Percentiles rank a stretch among this genome's conserved stretches.
These are phyloP conservation scores for Ornithorhynchus anatinus DNA, from an alignment of 2,113 vertebrate species.

Conservation along the genomic window DNA sequence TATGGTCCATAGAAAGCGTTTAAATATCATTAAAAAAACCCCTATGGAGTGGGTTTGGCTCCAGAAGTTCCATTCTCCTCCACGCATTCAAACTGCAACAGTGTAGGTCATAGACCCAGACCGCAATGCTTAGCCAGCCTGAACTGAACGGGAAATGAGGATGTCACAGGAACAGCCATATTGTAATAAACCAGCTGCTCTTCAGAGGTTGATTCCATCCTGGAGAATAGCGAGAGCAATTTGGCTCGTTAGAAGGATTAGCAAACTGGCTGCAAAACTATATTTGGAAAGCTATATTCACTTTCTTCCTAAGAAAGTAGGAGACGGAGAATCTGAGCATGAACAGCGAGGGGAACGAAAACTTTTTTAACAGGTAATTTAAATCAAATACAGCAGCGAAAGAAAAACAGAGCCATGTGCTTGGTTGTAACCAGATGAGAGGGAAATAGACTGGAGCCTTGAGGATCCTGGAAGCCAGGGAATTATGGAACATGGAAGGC, in stretches of 20 bases:
- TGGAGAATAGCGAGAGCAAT: constrained; percentile 57
- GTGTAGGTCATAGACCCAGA: no score
- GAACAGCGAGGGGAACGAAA: no score
- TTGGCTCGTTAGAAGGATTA: constrained; percentile 51
- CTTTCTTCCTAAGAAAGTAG: constrained; percentile 32
- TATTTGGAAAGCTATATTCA: constrained; percentile 56
- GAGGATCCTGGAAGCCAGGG: neutral
- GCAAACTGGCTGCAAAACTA: constrained; percentile 51
- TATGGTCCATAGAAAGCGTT: no score
- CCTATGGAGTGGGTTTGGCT: neutral
- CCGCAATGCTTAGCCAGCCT: no score
- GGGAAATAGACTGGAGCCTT: no score
- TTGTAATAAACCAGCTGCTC: constrained; percentile 48
- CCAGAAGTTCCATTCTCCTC: neutral
- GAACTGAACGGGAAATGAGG: neutral
- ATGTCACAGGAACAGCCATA: constrained; percentile 1
- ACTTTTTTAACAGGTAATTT: constrained; percentile 19
- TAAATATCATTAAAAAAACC: no score
- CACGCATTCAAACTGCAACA: no score
- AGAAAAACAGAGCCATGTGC: fast-evolving
- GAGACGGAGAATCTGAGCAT: no score
- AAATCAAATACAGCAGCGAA: neutral
- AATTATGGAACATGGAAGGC: neutral
- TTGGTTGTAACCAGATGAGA: neutral
- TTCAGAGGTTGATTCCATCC: constrained; percentile 54